Evolutionary conservation across 2,113 vertebrate genomes (phyloP).

Genomic region (Oxyruncus cristatus): DNA sequence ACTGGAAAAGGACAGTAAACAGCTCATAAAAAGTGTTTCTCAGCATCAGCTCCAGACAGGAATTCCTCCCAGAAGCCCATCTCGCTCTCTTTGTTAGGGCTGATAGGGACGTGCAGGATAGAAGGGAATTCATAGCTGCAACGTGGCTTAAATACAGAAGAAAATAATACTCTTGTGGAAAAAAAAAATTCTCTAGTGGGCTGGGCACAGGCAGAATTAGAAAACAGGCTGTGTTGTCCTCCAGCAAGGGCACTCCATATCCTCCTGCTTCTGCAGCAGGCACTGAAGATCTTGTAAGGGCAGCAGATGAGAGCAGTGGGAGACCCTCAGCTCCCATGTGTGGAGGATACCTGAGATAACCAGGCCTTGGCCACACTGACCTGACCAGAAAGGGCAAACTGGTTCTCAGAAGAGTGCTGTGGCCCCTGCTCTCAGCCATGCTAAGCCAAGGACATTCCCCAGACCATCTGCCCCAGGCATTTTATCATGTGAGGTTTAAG

Average conservation of each 20-base stretch:
- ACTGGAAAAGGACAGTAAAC: constrained; percentile 35
- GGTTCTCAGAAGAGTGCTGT: not conserved
- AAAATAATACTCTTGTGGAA: not conserved
- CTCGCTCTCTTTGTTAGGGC: not conserved
- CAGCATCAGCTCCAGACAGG: constrained; percentile 19
- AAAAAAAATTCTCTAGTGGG: not conserved
- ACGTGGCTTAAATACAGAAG: not conserved
- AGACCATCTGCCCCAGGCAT: not conserved
- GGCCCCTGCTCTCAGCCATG: not conserved
- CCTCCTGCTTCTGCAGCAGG: not conserved
- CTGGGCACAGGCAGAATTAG: not conserved
- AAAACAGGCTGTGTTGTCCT: constrained; percentile 1
- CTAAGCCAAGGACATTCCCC: not conserved
- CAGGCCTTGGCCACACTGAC: not conserved
- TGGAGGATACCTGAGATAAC: not conserved
- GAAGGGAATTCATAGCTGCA: not conserved
- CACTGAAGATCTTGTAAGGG: not conserved
- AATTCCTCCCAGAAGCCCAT: constrained; percentile 28
- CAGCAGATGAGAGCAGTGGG: not conserved
- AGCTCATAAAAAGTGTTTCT: constrained; percentile 41
- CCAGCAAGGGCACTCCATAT: not conserved
- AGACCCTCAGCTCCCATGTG: fast-evolving
- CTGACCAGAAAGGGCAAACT: not conserved
- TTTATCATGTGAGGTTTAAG: not conserved
- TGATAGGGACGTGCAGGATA: not conserved